A percentile compares a stretch with the other conserved stretches of the same genome.
phyloP scores from a whole-genome alignment of 1,140 invertebrate genomes.

The Drosophila trapezifrons region DNA sequence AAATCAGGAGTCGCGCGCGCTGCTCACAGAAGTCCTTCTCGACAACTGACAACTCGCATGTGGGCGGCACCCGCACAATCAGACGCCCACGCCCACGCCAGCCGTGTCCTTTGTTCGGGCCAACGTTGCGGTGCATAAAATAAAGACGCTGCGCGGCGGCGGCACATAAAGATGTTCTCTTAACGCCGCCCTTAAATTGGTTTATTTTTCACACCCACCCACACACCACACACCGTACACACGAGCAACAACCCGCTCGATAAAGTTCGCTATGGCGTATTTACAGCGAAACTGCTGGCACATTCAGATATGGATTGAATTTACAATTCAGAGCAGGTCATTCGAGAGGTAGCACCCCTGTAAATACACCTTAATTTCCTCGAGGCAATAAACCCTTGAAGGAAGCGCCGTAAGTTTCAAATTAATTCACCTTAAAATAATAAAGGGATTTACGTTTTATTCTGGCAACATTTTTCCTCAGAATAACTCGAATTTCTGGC shows the following conservation, averaged over 20 bases:
- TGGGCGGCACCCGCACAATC: constrained; percentile 49
- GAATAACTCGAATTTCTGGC: too few species aligned
- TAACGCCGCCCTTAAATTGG: constrained; percentile 23
- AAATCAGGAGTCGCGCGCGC: constrained; percentile 39
- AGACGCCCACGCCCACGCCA: background rate
- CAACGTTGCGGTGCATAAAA: constrained; percentile 40
- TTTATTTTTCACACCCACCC: constrained; percentile 36
- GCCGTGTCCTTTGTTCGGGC: constrained; percentile 1
- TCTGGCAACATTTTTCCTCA: background rate
- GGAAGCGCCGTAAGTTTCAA: constrained; percentile 4
- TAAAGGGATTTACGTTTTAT: background rate
- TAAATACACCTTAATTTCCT: background rate
- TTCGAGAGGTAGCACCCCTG: constrained; percentile 4
- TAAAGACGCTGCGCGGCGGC: constrained; percentile 33
- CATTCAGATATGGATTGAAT: constrained; percentile 33
- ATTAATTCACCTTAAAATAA: background rate
- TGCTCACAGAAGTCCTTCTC: constrained; percentile 23
- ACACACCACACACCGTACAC: background rate
- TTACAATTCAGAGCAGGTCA: constrained; percentile 46
- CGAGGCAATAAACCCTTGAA: background rate
- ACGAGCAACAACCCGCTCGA: constrained; percentile 12
- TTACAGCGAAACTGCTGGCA: constrained; percentile 30
- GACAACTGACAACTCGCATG: constrained; percentile 22
- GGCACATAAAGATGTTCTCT: constrained; percentile 41
- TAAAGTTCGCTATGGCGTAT: constrained; percentile 44